Conservation (phyloP, 2,113 vertebrate genomes). For the Trematocara unimaculatum region DNA sequence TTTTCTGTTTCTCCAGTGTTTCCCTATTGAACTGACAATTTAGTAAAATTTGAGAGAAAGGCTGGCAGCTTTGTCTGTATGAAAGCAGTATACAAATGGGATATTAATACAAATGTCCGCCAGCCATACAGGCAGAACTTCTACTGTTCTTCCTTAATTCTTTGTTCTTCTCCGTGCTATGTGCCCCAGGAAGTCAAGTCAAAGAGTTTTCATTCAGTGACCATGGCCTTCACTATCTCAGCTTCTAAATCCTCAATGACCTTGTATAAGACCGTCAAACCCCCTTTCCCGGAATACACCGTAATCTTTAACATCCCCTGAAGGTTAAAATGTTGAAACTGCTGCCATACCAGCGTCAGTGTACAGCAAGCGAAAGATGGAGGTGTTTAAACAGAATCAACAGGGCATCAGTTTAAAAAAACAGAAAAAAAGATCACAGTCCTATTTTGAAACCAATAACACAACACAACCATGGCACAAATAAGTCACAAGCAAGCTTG, state of each 20-base stretch:
- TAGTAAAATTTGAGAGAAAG: not conserved
- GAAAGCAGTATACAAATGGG: not conserved
- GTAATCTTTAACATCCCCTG: conserved; percentile 22
- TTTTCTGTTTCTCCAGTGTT: not conserved
- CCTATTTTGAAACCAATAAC: not conserved
- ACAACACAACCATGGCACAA: not conserved
- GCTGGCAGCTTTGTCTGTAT: not conserved
- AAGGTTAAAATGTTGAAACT: conserved; percentile 32
- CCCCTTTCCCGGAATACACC: not conserved
- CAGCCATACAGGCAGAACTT: not conserved
- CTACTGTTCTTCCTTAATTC: conserved; percentile 5
- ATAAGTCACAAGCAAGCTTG: not conserved
- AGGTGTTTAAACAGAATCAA: not conserved
- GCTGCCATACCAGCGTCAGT: not conserved
- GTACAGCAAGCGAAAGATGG: not conserved
- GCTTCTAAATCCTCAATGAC: conserved; percentile 32
- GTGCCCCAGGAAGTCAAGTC: conserved; percentile 18
- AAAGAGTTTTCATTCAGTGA: conserved; percentile 35
- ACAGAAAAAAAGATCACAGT: not conserved
- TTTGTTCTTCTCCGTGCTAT: not conserved
- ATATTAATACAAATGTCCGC: conserved; percentile 26
- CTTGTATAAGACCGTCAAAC: conserved; percentile 30
- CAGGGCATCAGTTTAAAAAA: not conserved
- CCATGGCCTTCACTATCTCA: conserved; percentile 31
- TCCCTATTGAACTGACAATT: not conserved